Conservation (phyloP, 2,888 invertebrate genomes). For the Ochropacha duplaris region DNA sequence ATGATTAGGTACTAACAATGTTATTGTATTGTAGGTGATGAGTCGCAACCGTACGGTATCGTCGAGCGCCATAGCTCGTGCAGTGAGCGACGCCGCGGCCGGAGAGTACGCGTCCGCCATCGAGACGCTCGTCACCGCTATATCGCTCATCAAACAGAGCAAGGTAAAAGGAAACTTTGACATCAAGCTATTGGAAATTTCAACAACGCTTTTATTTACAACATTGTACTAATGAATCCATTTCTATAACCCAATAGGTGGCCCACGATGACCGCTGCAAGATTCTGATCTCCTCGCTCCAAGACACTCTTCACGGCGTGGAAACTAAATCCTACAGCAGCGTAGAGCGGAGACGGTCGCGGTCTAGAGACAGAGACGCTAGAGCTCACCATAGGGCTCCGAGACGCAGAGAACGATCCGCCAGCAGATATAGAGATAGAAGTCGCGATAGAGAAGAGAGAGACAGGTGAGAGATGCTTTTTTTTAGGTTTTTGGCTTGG, state of each 20-base stretch:
- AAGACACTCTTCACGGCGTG: conserved; percentile 98
- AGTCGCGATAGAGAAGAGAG: conserved; percentile 67
- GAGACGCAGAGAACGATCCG: conserved; percentile 68
- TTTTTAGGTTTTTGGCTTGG: too few species aligned
- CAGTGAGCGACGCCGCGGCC: conserved; percentile 98
- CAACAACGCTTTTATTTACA: too few species aligned
- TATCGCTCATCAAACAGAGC: conserved; percentile 98
- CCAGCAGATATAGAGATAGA: conserved; percentile 68
- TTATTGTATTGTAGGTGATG: conserved; percentile 82
- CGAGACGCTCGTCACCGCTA: conserved; percentile 99
- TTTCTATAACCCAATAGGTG: conserved; percentile 71
- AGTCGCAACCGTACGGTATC: conserved; percentile 98
- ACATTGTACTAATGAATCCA: background rate
- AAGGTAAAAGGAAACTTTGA: too few species aligned
- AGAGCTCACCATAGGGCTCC: conserved; percentile 67
- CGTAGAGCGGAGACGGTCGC: conserved; percentile 72
- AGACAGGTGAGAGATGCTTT: conserved; percentile 5
- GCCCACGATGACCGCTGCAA: conserved; percentile 98
- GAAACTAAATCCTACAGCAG: conserved; percentile 98
- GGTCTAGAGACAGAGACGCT: conserved; percentile 64
- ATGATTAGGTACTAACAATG: too few species aligned
- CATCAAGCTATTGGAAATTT: too few species aligned
- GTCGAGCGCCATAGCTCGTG: conserved; percentile 97
- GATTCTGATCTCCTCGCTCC: conserved; percentile 97
- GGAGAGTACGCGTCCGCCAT: conserved; percentile 99